Percentiles rank a stretch among this genome's conserved stretches.
These are phyloP conservation scores for Enteromius trimaculatus DNA, from an alignment of 2,797 vertebrate species.

Conservation along the genomic window DNA sequence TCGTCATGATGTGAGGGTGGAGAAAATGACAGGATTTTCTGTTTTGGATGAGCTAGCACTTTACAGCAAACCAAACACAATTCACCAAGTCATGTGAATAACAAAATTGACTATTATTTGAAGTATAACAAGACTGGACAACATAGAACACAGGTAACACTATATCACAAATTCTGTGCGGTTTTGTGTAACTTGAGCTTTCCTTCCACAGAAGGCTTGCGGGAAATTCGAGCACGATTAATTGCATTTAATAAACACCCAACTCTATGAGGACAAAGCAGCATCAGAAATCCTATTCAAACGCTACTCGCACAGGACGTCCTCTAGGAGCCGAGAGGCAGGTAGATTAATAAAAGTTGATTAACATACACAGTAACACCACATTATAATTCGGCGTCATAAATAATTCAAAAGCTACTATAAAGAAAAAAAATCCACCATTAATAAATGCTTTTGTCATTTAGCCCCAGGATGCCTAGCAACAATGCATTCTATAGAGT, in stretches of 20 bases:
- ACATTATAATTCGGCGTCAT: conserved; percentile 9
- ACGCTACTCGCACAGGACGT: neutral
- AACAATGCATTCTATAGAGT: conserved; percentile 14
- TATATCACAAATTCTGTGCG: neutral
- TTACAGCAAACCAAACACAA: conserved; percentile 9
- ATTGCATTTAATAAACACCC: neutral
- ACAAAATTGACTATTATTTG: neutral
- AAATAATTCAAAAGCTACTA: conserved; percentile 30
- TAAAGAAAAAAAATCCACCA: conserved; percentile 18
- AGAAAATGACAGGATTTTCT: too few relatives aligned
- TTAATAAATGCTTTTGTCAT: conserved; percentile 31
- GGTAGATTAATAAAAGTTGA: conserved; percentile 32
- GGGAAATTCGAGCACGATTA: neutral
- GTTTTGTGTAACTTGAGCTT: conserved; percentile 16
- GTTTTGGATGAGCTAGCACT: neutral
- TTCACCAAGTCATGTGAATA: neutral
- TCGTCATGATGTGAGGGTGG: neutral
- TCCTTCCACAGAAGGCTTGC: neutral
- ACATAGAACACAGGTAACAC: conserved; percentile 11
- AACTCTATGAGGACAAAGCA: conserved; percentile 11
- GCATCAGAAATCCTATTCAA: conserved; percentile 26
- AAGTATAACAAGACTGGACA: neutral
- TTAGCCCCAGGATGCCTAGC: conserved; percentile 24
- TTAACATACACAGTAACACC: conserved; percentile 26
- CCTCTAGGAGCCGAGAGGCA: conserved; percentile 26